Conservation (phyloP, 2,797 vertebrate genomes). For the Sebastes steindachneri region DNA sequence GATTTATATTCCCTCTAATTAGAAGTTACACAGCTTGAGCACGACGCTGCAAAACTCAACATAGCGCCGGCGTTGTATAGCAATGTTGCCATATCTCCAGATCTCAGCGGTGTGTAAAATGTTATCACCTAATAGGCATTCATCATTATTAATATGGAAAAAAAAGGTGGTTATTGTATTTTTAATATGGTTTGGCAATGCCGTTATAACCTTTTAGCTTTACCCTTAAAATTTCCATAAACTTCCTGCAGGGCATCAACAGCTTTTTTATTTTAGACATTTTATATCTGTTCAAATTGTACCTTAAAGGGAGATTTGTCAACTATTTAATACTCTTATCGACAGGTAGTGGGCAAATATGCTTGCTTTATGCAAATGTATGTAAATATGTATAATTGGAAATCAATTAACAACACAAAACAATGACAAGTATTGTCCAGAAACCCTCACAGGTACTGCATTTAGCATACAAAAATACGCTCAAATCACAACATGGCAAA, state of each 20-base stretch:
- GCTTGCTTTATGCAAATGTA: no score
- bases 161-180: neutral
- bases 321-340: no score
- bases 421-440: no score
- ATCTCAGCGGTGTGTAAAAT: neutral
- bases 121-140: neutral
- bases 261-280: neutral
- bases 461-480: no score
- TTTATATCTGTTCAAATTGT: neutral
- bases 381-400: no score
- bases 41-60: neutral
- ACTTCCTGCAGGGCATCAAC: neutral
- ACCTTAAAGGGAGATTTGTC: neutral
- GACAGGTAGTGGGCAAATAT: no score
- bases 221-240: neutral
- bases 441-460: no score
- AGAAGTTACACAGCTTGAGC: constrained; percentile 7
- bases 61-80: neutral
- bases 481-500: no score
- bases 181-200: neutral
- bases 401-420: no score
- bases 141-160: neutral
- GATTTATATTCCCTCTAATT: constrained; percentile 23
- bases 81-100: neutral
- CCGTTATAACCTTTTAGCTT: neutral